These are phyloP conservation scores for Schizotus pectinicornis DNA, from an alignment of 2,888 invertebrate genomes.

Conservation along the genomic window DNA sequence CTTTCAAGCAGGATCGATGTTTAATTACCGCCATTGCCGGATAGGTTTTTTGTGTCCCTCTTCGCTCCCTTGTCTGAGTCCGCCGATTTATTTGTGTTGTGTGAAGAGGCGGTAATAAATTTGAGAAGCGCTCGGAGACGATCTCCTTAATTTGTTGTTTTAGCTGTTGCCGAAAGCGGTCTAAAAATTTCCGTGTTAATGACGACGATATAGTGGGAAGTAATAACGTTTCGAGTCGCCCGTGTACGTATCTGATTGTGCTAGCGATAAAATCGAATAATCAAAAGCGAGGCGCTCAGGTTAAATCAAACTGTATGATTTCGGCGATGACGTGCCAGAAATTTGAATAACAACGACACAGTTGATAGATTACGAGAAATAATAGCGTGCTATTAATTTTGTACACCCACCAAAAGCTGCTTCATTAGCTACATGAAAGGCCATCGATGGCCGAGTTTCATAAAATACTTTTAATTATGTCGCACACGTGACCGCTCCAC, in stretches of 20 bases:
- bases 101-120: too few species aligned
- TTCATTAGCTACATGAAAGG: slow-evolving; percentile 6
- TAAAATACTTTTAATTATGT: too few species aligned
- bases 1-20: too few species aligned
- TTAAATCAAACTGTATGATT: slow-evolving; percentile 26
- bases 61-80: too few species aligned
- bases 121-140: too few species aligned
- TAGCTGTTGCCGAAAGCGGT: background rate
- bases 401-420: slow-evolving; percentile 24
- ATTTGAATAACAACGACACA: slow-evolving; percentile 27
- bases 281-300: slow-evolving; percentile 13
- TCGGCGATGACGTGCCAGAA: slow-evolving; percentile 29
- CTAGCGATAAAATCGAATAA: slow-evolving; percentile 24
- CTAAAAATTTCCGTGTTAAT: slow-evolving; percentile 11
- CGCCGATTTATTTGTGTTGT: too few species aligned
- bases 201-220: slow-evolving; percentile 10
- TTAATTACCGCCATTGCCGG: too few species aligned
- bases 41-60: too few species aligned
- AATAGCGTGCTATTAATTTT: slow-evolving; percentile 26
- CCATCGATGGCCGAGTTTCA: too few species aligned
- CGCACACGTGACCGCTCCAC: too few species aligned
- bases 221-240: slow-evolving; percentile 10
- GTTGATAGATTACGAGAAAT: slow-evolving; percentile 28
- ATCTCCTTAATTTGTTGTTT: too few species aligned
- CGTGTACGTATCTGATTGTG: slow-evolving; percentile 16